Evolutionary conservation across 2,888 invertebrate species (phyloP).

Genomic region (Tenthredo distinguenda): DNA sequence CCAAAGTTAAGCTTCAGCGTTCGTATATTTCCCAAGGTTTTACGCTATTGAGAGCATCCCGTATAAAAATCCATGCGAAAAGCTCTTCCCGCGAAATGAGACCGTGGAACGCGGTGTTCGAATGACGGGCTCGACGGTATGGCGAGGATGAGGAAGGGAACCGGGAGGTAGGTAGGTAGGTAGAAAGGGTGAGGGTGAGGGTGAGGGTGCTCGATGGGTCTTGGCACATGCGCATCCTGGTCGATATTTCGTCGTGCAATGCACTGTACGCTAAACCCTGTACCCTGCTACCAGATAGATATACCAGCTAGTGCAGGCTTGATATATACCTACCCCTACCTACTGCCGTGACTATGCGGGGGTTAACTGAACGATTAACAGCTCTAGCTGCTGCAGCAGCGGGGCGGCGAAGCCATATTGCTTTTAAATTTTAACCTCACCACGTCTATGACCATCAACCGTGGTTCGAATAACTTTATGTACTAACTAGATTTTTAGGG

Average conservation of each 20-base stretch:
- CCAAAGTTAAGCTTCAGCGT: slow-evolving; percentile 1
- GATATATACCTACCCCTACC: slow-evolving; percentile 16
- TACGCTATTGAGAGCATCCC: background rate
- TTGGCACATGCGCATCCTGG: slow-evolving; percentile 67
- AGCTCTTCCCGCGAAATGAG: slow-evolving; percentile 37
- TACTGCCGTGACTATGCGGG: slow-evolving; percentile 59
- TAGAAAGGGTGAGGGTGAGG: slow-evolving; percentile 33
- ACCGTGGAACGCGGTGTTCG: slow-evolving; percentile 66
- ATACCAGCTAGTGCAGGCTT: slow-evolving; percentile 34
- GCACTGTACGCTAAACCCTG: slow-evolving; percentile 51
- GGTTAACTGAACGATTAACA: slow-evolving; percentile 66
- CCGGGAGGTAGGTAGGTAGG: slow-evolving; percentile 28
- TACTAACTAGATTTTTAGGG: background rate
- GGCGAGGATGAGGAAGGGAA: slow-evolving; percentile 59
- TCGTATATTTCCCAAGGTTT: background rate
- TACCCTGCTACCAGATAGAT: slow-evolving; percentile 21
- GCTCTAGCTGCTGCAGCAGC: slow-evolving; percentile 56
- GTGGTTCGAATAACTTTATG: slow-evolving; percentile 17
- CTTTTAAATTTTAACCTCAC: slow-evolving; percentile 38
- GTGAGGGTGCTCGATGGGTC: slow-evolving; percentile 64
- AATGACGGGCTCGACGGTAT: slow-evolving; percentile 59
- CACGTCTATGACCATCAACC: background rate
- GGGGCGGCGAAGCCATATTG: slow-evolving; percentile 48
- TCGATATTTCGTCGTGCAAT: slow-evolving; percentile 68
- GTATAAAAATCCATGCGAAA: slow-evolving; percentile 29